These are phyloP conservation scores for Psix sp. DNA, from an alignment of 1,140 invertebrate genomes.

Conservation along the genomic window DNA sequence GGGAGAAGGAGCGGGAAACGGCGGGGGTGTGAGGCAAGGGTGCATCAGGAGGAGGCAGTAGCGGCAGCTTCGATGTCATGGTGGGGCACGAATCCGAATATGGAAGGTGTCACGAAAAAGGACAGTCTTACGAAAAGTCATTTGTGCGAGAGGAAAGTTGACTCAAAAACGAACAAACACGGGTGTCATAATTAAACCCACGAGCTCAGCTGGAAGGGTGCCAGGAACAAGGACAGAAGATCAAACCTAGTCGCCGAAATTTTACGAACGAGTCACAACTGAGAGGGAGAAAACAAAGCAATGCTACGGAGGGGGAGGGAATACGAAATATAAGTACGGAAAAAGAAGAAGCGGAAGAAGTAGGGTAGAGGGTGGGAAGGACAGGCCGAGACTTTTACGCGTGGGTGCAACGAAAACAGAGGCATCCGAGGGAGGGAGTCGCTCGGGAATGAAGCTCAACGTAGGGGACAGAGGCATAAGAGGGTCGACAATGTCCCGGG, in stretches of 20 bases:
- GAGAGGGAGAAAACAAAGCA: constrained; percentile 10
- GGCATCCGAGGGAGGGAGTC: constrained; percentile 36
- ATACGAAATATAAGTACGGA: constrained; percentile 19
- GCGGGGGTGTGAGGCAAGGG: constrained; percentile 12
- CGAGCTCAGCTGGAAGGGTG: constrained; percentile 30
- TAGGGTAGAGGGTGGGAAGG: constrained; percentile 27
- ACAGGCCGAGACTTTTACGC: constrained; percentile 26
- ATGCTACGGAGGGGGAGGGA: background rate
- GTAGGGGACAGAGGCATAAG: constrained; percentile 70
- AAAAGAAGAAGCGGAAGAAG: constrained; percentile 28
- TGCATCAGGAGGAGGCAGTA: constrained; percentile 18
- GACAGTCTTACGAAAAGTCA: constrained; percentile 23
- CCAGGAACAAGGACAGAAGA: constrained; percentile 19
- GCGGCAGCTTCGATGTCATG: constrained; percentile 10
- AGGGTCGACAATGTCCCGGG: constrained; percentile 73
- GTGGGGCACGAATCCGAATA: constrained; percentile 31
- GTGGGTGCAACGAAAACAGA: constrained; percentile 35
- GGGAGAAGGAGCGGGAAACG: constrained; percentile 19
- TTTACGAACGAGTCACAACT: constrained; percentile 15
- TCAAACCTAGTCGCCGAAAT: constrained; percentile 17
- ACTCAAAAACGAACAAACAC: constrained; percentile 50
- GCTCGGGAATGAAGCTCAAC: constrained; percentile 60
- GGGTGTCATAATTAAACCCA: constrained; percentile 68
- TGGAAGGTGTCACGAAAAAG: constrained; percentile 47
- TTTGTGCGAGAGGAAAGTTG: constrained; percentile 59